Evolutionary conservation across 2,888 invertebrate genomes (phyloP).

Genomic region (Eumerus sabulonum): DNA sequence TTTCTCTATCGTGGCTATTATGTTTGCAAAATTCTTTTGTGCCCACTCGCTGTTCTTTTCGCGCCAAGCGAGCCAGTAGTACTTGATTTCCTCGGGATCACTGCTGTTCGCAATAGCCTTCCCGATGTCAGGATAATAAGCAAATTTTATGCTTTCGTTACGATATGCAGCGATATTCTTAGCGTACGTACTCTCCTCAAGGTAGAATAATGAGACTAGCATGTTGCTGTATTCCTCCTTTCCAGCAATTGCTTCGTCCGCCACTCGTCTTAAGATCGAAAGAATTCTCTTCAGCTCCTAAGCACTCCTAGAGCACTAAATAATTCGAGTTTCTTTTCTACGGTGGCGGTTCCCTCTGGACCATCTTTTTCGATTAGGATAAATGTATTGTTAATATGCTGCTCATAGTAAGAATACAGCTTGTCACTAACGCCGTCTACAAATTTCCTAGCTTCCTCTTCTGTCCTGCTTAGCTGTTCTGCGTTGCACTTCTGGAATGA

Average conservation of each 20-base stretch:
- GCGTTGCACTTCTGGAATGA: conserved; percentile 9
- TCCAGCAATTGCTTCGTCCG: conserved; percentile 73
- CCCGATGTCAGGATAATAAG: conserved; percentile 73
- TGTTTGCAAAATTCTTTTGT: conserved; percentile 72
- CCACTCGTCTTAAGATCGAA: conserved; percentile 71
- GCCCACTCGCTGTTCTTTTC: conserved; percentile 71
- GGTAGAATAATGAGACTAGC: conserved; percentile 71
- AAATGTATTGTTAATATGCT: neutral
- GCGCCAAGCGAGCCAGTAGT: conserved; percentile 62
- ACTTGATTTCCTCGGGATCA: conserved; percentile 16
- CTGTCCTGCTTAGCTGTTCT: neutral
- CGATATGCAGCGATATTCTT: conserved; percentile 81
- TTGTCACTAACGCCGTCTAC: neutral
- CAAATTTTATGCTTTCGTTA: conserved; percentile 72
- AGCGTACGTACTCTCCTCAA: conserved; percentile 73
- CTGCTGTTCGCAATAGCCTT: conserved; percentile 31
- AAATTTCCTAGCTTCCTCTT: conserved; percentile 20
- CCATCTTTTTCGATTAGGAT: neutral
- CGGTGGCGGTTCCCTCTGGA: too few relatives aligned
- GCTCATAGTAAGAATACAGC: neutral
- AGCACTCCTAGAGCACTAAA: conserved; percentile 53
- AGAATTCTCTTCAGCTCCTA: conserved; percentile 71
- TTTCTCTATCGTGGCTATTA: conserved; percentile 73
- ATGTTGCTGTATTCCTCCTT: conserved; percentile 74
- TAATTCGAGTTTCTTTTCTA: too few relatives aligned